Evolutionary conservation across 2,888 invertebrate genomes (phyloP), one percentile per base, ranked within the genome.

Genomic region (Drosophila leonis): DNA sequence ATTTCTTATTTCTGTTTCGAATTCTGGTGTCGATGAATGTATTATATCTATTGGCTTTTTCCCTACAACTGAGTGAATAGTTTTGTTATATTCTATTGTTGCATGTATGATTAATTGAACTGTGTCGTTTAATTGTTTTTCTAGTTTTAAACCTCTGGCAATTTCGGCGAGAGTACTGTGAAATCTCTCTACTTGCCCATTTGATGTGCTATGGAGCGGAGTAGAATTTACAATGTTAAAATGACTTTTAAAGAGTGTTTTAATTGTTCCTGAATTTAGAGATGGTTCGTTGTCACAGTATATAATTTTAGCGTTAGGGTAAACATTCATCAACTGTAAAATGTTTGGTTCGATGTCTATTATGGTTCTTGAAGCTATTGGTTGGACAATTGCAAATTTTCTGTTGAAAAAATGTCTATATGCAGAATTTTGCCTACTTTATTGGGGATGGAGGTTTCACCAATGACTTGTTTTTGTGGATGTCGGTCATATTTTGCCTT

Each of bases 201-300:
- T 76, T 44, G 77, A 78, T 10, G 60, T 60, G 27, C 72, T 74
- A 54, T 75, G 75, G 24, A 73, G 72, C 1, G 74, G 72, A 29
- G 77, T 72, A 8, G 77, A 63, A 33, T 75, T 81, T 12, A 62
- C 60, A 27, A 79, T 72, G 24, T 57, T 7, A n/a, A 62, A 67
- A 5, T n/a, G 29, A 27, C 52, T 62, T n/a, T 20, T 44, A 15
- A 62, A 9, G 10, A 67, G 33, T 20, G 54, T 35, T 15, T 46
- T 66, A 5, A 61, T 60, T 49, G 61, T 65, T n/a, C 4, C 65
- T 6, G 63, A 68, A 31, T 57, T 63, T 33, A 68, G 10, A 13
- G 49, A 49, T 42, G 71, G 63, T 29, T 83, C 77, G 65, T 78
- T 82, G 57, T 84, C 79, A 27, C 80, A 78, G 35, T 67, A 83